Evolutionary conservation across 2,113 vertebrate species (phyloP), one percentile per base, ranked within the genome.

Genomic region (Pelusios castaneus): DNA sequence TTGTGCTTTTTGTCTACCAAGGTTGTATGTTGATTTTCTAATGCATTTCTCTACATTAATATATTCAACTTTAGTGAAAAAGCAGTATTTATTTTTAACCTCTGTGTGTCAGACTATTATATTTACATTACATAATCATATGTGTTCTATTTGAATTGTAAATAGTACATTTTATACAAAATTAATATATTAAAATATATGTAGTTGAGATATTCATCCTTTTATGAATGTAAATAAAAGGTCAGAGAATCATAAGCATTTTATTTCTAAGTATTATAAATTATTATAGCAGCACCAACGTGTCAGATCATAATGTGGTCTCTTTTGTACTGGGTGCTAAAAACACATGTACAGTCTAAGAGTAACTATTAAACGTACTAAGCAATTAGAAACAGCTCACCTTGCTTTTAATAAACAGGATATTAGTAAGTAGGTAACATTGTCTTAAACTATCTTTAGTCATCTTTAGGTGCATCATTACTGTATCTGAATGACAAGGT

Each of bases 1-100:
- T 83, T 91, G 6, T 94, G 47, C 52, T 76, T 76, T 90, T 92
- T 81, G 49, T 81, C 63, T 89, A n/a, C 31, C 84, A 82, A 63
- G 24, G 6, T 76, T 82, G 21, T n/a, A 19, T 5, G 21, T 56
- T 94, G 63, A 85, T 41, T 78, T 83, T 45, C 38, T 45, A 34
- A 55, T 27, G 54, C 31, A 45, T 82, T 6, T 51, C 38, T 87
- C 27, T 25, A 19, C 5, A 4, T 80, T 80, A 56, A 38, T 87
- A 63, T 47, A 47, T 89, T 87, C 77, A 80, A 31, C 52, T 51
- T 51, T 10, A 93, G 63, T 87, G 87, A 84, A 87, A 94, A 58
- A 6, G 41, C 73, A 12, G 89, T 86, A 76, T 10, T 84, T 75
- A 31, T 0, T 83, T 96, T 94, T 63, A 85, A 93, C 49, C 14